Percentiles rank a stretch among this genome's conserved stretches.
These are phyloP conservation scores for Paragorgia papillata DNA, from an alignment of 92 coral and sea anemone genomes.

Conservation along the genomic window DNA sequence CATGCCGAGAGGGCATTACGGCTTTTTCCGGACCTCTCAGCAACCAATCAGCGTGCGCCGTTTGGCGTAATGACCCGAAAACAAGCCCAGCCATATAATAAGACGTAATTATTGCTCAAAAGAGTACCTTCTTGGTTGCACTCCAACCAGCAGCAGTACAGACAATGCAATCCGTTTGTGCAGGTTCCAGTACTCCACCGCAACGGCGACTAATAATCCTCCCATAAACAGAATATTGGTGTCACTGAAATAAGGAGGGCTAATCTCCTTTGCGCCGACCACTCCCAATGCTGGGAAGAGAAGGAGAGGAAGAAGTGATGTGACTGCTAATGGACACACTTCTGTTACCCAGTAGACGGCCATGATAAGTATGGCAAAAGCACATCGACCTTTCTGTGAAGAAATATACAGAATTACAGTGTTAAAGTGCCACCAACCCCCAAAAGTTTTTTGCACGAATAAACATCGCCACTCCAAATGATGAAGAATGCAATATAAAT, in stretches of 20 bases:
- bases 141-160: slow-evolving; percentile 77
- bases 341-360: slow-evolving; percentile 97
- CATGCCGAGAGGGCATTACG: no score
- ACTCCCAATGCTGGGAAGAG: slow-evolving; percentile 93
- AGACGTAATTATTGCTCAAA: no score
- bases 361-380: slow-evolving; percentile 89
- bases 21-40: no score
- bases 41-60: no score
- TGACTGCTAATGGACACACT: slow-evolving; percentile 90
- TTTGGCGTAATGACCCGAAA: no score
- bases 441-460: no score
- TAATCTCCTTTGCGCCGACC: slow-evolving; percentile 83
- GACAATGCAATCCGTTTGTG: slow-evolving; percentile 95
- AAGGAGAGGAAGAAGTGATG: slow-evolving; percentile 84
- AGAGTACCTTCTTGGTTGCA: slow-evolving; percentile 82
- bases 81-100: no score
- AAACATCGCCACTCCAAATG: no score
- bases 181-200: slow-evolving; percentile 95
- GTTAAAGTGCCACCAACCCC: no score
- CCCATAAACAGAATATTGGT: slow-evolving; percentile 91
- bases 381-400: slow-evolving; percentile 85
- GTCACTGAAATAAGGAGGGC: slow-evolving; percentile 87
- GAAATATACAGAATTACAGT: no score
- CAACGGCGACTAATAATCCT: slow-evolving; percentile 91
- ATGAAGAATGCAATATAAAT: no score